These are phyloP conservation scores for Otolemur garnettii DNA, from an alignment of 2,113 vertebrate genomes.

Conservation along the genomic window DNA sequence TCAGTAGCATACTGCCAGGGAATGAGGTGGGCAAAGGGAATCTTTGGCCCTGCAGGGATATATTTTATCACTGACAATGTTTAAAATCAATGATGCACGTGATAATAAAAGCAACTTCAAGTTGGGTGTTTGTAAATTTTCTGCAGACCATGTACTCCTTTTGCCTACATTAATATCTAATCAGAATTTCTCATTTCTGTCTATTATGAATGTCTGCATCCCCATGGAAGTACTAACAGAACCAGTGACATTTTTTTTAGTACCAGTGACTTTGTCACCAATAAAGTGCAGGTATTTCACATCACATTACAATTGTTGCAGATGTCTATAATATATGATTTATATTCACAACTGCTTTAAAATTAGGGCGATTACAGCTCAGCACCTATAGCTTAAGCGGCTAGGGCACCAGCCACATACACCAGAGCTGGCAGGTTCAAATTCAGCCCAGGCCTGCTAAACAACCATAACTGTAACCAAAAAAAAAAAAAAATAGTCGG, in stretches of 20 bases:
- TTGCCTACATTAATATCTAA: not conserved
- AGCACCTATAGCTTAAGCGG: no score
- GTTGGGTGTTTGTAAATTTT: not conserved
- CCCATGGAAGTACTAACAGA: not conserved
- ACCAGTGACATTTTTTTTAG: not conserved
- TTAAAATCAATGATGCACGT: not conserved
- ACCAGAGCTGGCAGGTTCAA: no score
- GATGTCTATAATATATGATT: not conserved
- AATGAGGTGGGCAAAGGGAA: not conserved
- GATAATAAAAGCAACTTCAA: conserved; percentile 4
- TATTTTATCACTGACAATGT: not conserved
- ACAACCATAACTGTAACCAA: no score
- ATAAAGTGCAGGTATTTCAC: not conserved
- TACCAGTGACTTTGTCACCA: not conserved
- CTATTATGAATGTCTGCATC: not conserved
- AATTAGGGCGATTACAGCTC: not conserved
- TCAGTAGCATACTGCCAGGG: not conserved
- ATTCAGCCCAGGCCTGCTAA: no score
- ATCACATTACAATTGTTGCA: not conserved
- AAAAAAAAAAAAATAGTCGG: no score
- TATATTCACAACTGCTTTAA: not conserved
- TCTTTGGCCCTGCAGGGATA: not conserved
- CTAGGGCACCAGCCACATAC: no score
- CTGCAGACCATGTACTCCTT: not conserved
- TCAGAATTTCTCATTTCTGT: not conserved